Conservation (phyloP, 2,888 invertebrate genomes). For the Didymodactylos carnosus region DNA sequence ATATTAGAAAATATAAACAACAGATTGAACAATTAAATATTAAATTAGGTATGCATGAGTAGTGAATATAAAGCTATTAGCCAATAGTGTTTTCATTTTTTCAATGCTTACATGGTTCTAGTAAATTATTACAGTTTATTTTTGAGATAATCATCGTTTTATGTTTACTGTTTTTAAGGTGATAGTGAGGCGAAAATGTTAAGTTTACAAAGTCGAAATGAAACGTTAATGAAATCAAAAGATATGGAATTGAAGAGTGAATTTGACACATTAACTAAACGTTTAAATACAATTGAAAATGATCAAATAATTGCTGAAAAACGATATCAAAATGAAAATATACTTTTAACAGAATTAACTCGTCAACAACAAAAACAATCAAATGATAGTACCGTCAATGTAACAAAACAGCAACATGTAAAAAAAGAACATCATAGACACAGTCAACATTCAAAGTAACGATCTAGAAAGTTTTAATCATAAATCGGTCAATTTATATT, state of each 20-base stretch:
- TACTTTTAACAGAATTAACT: neutral
- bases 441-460: neutral
- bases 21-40: neutral
- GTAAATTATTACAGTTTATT: no score
- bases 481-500: no score
- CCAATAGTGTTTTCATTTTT: no score
- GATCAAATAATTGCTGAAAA: neutral
- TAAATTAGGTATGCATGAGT: no score
- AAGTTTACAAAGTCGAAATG: neutral
- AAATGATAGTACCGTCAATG: neutral
- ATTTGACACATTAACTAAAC: neutral
- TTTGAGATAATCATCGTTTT: no score
- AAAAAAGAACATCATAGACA: neutral
- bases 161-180: no score
- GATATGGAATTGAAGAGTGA: neutral
- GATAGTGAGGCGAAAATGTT: neutral
- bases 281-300: neutral
- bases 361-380: neutral
- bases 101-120: no score
- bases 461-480: no score
- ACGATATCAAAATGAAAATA: neutral
- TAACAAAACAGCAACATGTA: no score
- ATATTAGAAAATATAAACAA: neutral
- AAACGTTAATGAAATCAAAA: neutral
- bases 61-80: no score